phyloP scores from a whole-genome alignment of 2,888 invertebrate genomes.

The Leptothorax acervorum region DNA sequence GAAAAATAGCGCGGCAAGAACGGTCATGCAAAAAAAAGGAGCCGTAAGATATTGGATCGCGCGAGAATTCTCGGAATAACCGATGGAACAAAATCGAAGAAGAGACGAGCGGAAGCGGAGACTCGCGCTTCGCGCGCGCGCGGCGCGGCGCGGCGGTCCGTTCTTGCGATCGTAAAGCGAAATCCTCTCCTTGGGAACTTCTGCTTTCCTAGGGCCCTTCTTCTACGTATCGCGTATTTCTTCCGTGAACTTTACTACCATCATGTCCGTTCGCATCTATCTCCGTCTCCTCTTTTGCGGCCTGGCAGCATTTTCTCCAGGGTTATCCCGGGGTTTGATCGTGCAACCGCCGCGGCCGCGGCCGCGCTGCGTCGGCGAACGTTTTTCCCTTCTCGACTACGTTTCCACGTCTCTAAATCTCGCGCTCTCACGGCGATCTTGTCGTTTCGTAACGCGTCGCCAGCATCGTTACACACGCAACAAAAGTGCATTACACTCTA shows the following conservation, averaged over 20 bases:
- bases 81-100: constrained; percentile 48
- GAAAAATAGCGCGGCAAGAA: constrained; percentile 22
- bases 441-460: constrained; percentile 31
- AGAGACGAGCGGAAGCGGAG: constrained; percentile 63
- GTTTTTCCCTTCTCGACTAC: constrained; percentile 30
- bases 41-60: constrained; percentile 5
- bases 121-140: constrained; percentile 41
- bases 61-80: constrained; percentile 43
- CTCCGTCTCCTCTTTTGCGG: constrained; percentile 63
- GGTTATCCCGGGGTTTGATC: constrained; percentile 69
- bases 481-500: neutral
- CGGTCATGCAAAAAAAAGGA: neutral
- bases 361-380: constrained; percentile 18
- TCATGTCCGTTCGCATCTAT: constrained; percentile 59
- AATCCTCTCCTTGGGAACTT: constrained; percentile 74
- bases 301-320: constrained; percentile 62
- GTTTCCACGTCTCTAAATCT: constrained; percentile 46
- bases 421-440: constrained; percentile 25
- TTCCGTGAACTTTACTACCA: constrained; percentile 76
- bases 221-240: constrained; percentile 76
- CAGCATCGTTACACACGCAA: neutral
- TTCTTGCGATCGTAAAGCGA: constrained; percentile 80
- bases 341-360: constrained; percentile 51
- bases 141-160: constrained; percentile 41
- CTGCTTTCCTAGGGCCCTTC: constrained; percentile 57